Evolutionary conservation across 2,797 vertebrate species (phyloP), one percentile per base, ranked within the genome.

Genomic region (Sebastes vulpes): DNA sequence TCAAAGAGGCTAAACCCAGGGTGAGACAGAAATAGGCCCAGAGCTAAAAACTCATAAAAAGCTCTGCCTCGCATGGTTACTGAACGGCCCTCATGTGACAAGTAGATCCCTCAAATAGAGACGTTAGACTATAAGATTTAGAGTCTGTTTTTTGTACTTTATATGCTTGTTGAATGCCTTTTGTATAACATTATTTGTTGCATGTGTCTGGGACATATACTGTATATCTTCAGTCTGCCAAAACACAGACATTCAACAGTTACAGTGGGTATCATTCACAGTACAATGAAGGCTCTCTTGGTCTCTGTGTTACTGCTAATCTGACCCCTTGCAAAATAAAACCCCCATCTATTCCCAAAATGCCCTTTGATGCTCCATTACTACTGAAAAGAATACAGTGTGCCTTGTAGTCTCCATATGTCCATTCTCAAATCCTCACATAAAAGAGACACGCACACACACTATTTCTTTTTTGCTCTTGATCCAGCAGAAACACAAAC

Each of bases 401-500:
- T 73, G 79, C 77, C 59, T 73, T 78, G 84, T 88, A 83, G 75
- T 84, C 79, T 74, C 84, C 85, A 84, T 93, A 92, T 92, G 89
- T 91, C 81, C 81, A 60, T 77, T 84, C 85, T 89, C 75, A 89
- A 92, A 89, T 87, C 83, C 80, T 75, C 56, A 38, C 67, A 88
- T 83, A 92, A 93, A 88, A 85, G 88, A 82, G 71, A 60, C 83
- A 72, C 21, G 21, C 77, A 65, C 77, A 65, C 78, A 72, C 60
- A 64, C 50, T 57, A 79, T 85, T 89, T 79, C 50, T 84, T 85
- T 84, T 80, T 66, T 54, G 50, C 64, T 91, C 76, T 85, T 89
- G 82, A 87, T 94, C 86, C 83, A 58, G 18, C 67, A 87, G 78
- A 86, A 81, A 92, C 81, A 90, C 65, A 93, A 84, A 83, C 85